Evolutionary conservation across 2,797 vertebrate genomes (phyloP).

Genomic region (Eulemur mongoz): DNA sequence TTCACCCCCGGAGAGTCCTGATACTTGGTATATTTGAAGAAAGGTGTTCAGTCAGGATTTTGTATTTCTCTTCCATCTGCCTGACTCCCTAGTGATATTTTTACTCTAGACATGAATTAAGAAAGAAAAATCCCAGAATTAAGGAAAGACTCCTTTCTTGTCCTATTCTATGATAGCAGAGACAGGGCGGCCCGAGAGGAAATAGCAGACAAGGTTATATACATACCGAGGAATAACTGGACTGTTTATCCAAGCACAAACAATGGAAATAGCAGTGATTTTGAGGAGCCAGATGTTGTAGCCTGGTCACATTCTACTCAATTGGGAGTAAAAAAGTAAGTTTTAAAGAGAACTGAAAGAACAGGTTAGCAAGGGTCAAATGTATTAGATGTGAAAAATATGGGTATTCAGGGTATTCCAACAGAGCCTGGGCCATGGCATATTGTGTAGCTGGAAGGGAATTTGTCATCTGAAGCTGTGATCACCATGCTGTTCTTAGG

Average conservation of each 20-base stretch:
- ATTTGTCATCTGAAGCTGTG: not conserved
- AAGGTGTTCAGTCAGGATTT: not conserved
- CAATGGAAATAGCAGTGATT: not conserved
- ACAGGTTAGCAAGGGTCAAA: not conserved
- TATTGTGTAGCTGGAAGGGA: not conserved
- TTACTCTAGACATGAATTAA: not conserved
- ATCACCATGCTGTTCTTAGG: not conserved
- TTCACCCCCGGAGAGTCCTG: not conserved
- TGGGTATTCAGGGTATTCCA: not conserved
- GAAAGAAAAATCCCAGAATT: not conserved
- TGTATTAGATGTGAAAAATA: not conserved
- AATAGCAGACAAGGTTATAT: not conserved
- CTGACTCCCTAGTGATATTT: not conserved
- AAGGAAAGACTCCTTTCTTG: not conserved
- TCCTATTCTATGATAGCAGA: not conserved
- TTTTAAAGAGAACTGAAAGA: slow-evolving; percentile 26
- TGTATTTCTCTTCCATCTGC: not conserved
- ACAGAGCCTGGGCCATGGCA: not conserved
- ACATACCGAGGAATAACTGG: not conserved
- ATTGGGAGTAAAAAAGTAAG: not conserved
- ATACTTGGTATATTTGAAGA: not conserved
- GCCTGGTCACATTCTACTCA: not conserved
- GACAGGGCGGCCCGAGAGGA: not conserved
- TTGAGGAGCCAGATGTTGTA: not conserved
- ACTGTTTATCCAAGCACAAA: slow-evolving; percentile 30